Percentiles rank a stretch among this genome's conserved stretches.
Conservation (phyloP, 2,113 vertebrate species). For the Himantopus leucocephalus region DNA sequence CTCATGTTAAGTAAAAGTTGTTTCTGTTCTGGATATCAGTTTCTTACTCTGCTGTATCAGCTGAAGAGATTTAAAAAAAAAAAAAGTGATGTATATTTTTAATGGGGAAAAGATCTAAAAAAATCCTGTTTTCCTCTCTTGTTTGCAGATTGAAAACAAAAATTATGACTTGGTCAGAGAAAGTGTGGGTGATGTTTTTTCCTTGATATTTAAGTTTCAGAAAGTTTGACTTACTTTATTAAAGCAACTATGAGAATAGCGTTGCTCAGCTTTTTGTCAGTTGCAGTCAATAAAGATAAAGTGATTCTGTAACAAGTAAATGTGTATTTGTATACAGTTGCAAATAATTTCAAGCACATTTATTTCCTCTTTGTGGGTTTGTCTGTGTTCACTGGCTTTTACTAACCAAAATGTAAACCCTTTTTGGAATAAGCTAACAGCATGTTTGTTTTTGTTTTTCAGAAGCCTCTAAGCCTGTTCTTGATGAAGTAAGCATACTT, state of each 20-base stretch:
- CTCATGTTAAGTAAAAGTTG: neutral
- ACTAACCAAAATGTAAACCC: neutral
- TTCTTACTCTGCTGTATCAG: neutral
- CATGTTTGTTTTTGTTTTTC: constrained; percentile 24
- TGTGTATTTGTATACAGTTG: neutral
- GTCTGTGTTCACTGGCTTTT: neutral
- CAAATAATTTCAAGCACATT: neutral
- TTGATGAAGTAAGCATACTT: constrained; percentile 93
- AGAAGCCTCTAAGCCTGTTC: constrained; percentile 83
- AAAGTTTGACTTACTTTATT: neutral
- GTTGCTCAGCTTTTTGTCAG: neutral
- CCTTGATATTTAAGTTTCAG: neutral
- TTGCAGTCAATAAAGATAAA: neutral
- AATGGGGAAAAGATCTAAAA: neutral
- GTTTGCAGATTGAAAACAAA: neutral
- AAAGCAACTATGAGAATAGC: neutral
- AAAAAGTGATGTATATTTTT: neutral
- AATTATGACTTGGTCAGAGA: neutral
- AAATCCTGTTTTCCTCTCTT: neutral
- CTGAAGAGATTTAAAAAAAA: neutral
- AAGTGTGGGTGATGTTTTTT: neutral
- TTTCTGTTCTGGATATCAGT: neutral
- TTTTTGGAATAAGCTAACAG: neutral
- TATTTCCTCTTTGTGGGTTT: neutral
- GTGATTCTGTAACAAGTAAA: neutral